phyloP scores from a whole-genome alignment of 1,140 invertebrate genomes.

The Acromyrmex heyeri region DNA sequence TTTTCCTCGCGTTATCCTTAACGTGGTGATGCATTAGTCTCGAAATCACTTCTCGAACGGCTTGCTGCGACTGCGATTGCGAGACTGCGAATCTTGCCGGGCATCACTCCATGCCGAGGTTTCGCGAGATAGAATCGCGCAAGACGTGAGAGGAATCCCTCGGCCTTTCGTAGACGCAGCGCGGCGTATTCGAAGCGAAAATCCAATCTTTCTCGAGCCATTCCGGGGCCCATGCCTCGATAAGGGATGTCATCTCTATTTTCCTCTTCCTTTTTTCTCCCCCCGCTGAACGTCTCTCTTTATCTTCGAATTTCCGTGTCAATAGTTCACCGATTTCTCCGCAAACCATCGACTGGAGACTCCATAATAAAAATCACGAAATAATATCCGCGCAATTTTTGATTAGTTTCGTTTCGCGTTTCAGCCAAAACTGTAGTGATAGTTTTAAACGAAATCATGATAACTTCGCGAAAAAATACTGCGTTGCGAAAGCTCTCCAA shows the following conservation, averaged over 20 bases:
- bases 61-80: slow-evolving; percentile 20
- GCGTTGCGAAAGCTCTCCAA: background rate
- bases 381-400: background rate
- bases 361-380: slow-evolving; percentile 33
- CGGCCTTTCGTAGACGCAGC: slow-evolving; percentile 52
- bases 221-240: slow-evolving; percentile 60
- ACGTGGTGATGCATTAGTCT: slow-evolving; percentile 47
- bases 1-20: slow-evolving; percentile 36
- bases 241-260: slow-evolving; percentile 57
- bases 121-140: slow-evolving; percentile 69
- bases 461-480: background rate
- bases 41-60: slow-evolving; percentile 51
- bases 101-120: slow-evolving; percentile 42
- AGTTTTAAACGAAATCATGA: background rate
- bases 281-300: slow-evolving; percentile 35
- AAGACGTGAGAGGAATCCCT: slow-evolving; percentile 68
- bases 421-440: background rate
- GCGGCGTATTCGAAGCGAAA: slow-evolving; percentile 63
- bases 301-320: slow-evolving; percentile 55
- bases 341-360: background rate
- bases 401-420: background rate
- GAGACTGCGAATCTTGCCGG: slow-evolving; percentile 46
- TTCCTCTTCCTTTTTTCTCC: slow-evolving; percentile 23
- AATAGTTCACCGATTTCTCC: slow-evolving; percentile 47
- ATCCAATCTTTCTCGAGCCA: slow-evolving; percentile 70